Conservation (phyloP, 2,797 vertebrate species). For the Epinephelus awoara region DNA sequence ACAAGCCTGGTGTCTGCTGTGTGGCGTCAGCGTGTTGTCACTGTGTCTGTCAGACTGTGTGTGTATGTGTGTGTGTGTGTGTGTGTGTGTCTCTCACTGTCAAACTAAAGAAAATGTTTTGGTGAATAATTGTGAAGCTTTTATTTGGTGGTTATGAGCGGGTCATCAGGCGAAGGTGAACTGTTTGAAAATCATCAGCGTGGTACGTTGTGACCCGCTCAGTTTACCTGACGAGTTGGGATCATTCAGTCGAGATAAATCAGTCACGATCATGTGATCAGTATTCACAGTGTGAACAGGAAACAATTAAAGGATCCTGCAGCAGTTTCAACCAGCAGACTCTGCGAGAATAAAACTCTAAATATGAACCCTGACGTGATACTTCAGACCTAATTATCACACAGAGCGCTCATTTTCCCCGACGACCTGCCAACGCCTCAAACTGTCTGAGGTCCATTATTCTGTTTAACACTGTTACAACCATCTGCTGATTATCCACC, state of each 20-base stretch:
- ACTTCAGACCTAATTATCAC: slow-evolving; percentile 1
- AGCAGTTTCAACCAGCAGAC: neutral
- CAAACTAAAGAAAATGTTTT: neutral
- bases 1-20: neutral
- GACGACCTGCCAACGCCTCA: slow-evolving; percentile 15
- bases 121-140: neutral
- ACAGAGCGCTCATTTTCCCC: slow-evolving; percentile 15
- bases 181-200: neutral
- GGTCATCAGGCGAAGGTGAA: slow-evolving; percentile 5
- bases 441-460: slow-evolving; percentile 15
- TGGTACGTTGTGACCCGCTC: slow-evolving; percentile 18
- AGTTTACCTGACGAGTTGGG: neutral
- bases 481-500: neutral
- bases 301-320: neutral
- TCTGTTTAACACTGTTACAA: slow-evolving; percentile 16
- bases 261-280: slow-evolving; percentile 13
- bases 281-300: slow-evolving; percentile 13
- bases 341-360: neutral
- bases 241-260: slow-evolving; percentile 24
- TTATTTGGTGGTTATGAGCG: slow-evolving; percentile 10
- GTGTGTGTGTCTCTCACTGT: no score
- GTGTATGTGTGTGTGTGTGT: neutral
- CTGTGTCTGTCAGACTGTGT: neutral
- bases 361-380: neutral
- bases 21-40: neutral